Evolutionary conservation across 1,140 invertebrate species (phyloP), one percentile per base, ranked within the genome.

Genomic region (Streblospio benedicti): DNA sequence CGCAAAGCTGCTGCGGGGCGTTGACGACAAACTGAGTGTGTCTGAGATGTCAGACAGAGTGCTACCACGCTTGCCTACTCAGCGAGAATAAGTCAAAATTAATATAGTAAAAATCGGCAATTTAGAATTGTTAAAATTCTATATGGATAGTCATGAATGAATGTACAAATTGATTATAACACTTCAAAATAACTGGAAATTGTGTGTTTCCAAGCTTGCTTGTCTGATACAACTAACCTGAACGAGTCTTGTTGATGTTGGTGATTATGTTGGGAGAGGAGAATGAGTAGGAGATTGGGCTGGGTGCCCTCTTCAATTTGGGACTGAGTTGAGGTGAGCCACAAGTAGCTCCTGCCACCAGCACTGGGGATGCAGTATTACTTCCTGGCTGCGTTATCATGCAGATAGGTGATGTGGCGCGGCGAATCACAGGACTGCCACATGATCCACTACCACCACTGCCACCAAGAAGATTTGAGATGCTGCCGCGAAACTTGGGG

Each of bases 201-300:
- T n/a, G n/a, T n/a, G n/a, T n/a, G n/a, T n/a, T n/a, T n/a, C n/a
- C n/a, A n/a, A n/a, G n/a, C n/a, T n/a, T n/a, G n/a, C n/a, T n/a
- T n/a, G n/a, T n/a, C n/a, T n/a, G n/a, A 14, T n/a, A 14, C 5
- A 59, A 73, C 71, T 72, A 67, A 76, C 74, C 70, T 55, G 70
- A 69, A 59, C 69, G 69, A 18, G 69, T 67, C 61, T 74, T 74
- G 59, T 70, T 67, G 53, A 68, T 67, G 47, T 70, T 69, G 18
- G 69, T 67, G 52, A 75, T 69, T 38, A 77, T 76, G 63, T 73
- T 77, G n/a, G 75, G 75, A 33, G 74, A 76, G 27, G 74, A 76
- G 62, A 71, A 73, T 59, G 74, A 76, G 65, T 73, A 74, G 57
- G 69, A 73, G 49, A 77, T 76, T 2, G 75, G 75, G 45, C 74